These are phyloP conservation scores for Oxyruncus cristatus DNA, from an alignment of 2,113 vertebrate genomes.

Conservation along the genomic window DNA sequence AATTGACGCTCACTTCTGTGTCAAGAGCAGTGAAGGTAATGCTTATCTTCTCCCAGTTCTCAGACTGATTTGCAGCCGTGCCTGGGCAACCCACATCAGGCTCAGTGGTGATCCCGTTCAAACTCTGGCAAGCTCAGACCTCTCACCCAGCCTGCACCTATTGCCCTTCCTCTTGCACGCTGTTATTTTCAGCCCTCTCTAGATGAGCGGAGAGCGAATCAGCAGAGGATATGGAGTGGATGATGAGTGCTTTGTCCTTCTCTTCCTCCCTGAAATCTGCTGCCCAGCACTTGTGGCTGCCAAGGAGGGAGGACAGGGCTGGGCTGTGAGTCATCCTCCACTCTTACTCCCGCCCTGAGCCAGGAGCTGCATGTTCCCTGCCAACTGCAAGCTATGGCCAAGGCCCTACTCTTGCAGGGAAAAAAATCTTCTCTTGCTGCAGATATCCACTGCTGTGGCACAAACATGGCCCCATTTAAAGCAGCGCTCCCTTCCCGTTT, in stretches of 20 bases:
- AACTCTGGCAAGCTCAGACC: fast-evolving
- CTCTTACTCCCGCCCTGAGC: background rate
- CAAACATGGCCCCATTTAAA: background rate
- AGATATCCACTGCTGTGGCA: background rate
- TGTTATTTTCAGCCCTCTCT: background rate
- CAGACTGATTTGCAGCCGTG: background rate
- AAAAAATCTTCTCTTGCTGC: background rate
- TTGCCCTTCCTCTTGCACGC: background rate
- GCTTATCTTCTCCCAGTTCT: background rate
- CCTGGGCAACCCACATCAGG: fast-evolving
- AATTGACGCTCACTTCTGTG: background rate
- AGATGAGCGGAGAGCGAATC: background rate
- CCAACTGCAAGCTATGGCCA: background rate
- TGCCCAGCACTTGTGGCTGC: background rate
- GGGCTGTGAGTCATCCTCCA: background rate
- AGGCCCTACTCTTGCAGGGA: background rate
- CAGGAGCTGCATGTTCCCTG: fast-evolving
- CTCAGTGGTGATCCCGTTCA: background rate
- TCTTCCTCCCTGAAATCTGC: background rate
- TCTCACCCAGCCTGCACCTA: background rate
- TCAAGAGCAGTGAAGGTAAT: background rate
- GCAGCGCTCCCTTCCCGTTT: background rate
- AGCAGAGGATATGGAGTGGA: background rate
- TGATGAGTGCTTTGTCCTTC: background rate
- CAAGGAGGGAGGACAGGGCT: background rate